These are phyloP conservation scores for Apostichopus californicus DNA, from an alignment of 35 echinoderm and acorn worm genomes.

Conservation along the genomic window DNA sequence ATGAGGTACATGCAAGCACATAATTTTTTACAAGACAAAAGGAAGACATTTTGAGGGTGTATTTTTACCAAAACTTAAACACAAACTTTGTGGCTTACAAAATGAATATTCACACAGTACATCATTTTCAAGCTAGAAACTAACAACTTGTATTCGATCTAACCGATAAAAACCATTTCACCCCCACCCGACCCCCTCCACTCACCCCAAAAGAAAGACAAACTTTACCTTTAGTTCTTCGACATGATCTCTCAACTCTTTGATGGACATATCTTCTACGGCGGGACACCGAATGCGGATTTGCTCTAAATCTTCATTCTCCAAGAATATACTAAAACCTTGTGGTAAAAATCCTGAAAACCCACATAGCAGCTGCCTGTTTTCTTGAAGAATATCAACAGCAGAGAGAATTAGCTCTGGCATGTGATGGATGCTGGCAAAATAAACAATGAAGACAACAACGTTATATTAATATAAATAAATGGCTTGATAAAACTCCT, in stretches of 20 bases:
- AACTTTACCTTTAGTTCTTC: constrained; percentile 39
- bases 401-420: constrained; percentile 52
- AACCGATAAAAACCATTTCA: no score
- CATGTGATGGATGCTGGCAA: constrained; percentile 40
- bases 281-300: constrained; percentile 44
- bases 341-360: constrained; percentile 58
- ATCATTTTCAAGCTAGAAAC: no score
- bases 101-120: no score
- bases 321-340: constrained; percentile 48
- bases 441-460: neutral
- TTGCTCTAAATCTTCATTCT: constrained; percentile 44
- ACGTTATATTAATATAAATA: neutral
- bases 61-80: no score
- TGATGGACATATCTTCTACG: constrained; percentile 45
- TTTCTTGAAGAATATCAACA: constrained; percentile 11
- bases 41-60: no score
- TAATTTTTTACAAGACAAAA: no score
- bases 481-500: no score
- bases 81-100: no score
- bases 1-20: no score
- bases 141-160: no score
- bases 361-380: constrained; percentile 60
- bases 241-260: constrained; percentile 48
- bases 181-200: no score
- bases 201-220: no score